phyloP scores from a whole-genome alignment of 2,797 vertebrate species.

The Selene dorsalis region DNA sequence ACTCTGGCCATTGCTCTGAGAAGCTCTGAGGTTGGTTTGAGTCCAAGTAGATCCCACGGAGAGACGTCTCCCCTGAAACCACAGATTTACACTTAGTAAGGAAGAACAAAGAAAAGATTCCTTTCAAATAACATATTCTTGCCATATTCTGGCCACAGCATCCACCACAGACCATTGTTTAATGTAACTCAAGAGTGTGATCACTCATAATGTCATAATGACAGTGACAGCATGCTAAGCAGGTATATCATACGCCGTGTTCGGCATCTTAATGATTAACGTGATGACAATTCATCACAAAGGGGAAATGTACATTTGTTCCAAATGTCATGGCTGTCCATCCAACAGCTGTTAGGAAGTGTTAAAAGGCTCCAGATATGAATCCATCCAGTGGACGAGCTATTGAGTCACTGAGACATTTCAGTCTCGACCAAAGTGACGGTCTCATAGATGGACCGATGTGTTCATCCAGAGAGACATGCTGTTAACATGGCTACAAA shows the following conservation, averaged over 20 bases:
- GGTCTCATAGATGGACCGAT: not conserved
- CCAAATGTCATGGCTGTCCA: not conserved
- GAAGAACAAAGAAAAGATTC: not conserved
- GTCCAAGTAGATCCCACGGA: constrained; percentile 36
- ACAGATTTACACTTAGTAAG: not conserved
- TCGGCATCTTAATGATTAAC: no score
- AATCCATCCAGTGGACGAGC: not conserved
- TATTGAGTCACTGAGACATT: no score
- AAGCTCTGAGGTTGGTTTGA: constrained; percentile 46
- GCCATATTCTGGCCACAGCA: no score
- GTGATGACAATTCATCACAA: not conserved
- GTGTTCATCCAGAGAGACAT: not conserved
- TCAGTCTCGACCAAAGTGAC: no score
- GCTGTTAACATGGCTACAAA: not conserved
- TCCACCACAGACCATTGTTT: not conserved
- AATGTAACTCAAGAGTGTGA: no score
- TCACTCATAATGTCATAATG: no score
- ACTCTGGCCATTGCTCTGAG: constrained; percentile 15
- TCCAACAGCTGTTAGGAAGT: not conserved
- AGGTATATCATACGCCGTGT: no score
- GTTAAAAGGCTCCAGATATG: no score
- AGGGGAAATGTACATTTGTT: not conserved
- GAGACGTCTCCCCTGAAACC: constrained; percentile 48
- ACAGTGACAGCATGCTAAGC: no score
- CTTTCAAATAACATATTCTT: no score